Base-by-base conservation (phyloP, 1,140 invertebrate genomes). In the Conus betulinus region DNA sequence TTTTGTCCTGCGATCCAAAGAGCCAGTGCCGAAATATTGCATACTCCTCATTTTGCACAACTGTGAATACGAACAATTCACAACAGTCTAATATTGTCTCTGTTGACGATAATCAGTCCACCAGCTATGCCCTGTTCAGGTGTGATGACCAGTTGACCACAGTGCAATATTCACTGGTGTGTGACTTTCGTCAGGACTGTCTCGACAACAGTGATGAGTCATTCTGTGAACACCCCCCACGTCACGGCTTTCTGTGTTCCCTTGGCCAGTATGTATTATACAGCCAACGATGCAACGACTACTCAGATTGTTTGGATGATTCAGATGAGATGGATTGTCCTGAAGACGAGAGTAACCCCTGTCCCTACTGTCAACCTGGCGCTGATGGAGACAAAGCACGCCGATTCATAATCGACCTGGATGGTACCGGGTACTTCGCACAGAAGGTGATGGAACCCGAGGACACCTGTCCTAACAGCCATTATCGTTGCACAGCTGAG, bases 111-210 rank as follows among this genome's bases (percentile, higher is more conserved):
- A 11, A 15, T 17, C 1, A 27, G 1, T 8, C 78, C 27, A 17
- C 51, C 74, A n/a, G 23, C 20, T 57, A 25, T 57, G 57, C 10
- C 57, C 6, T 84, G 84, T 85, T 85, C 27, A 5, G 10, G 15
- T 85, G 84, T 85, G 57, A 27, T 1, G 25, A 27, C 15, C 3
- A 52, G 10, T 2, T 8, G 0, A 52, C 52, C 6, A 71, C 60
- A 85, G 23, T 85, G 23, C 84, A 25, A 3, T 85, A 85, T 13
- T 71, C 57, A 10, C 25, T 85, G 84, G 57, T 85, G n/a, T 85
- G 84, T 71, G 84, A 85, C 57, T 85, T 85, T 60, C 52, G 63
- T 57, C 20, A 39, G 27, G 60, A 85, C 57, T 85, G 84, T 39
- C 10, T 6, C 23, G 84, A 85, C 57, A 55, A 55, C 8, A 60